Base-by-base conservation (phyloP, 2,113 vertebrate species). In the Pampusana beccarii region DNA sequence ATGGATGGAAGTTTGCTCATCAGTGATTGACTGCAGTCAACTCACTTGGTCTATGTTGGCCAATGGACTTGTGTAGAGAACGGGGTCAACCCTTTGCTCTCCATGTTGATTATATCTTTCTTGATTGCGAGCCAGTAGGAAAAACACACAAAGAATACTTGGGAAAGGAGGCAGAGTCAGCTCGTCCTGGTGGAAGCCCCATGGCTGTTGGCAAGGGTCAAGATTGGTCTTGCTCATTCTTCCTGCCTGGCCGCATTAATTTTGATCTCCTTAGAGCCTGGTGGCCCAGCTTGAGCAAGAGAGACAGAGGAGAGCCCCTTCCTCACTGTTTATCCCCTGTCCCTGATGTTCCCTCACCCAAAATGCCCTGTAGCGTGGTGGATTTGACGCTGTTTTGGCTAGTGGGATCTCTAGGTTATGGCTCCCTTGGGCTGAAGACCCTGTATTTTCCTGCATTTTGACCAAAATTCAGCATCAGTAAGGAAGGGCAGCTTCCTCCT, bases 91-190 rank as follows among this genome's bases (percentile, higher is more conserved):
- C 33, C 56, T 77, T 56, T 21, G 16, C 25, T 81, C 73, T 19
- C 8, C 0, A 1, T 6, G 5, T 25, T 61, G 50, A 13, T 70
- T 33, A 1, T 25, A 29, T 23, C 20, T 84, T 16, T 38, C 21
- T 19, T 48, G 16, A 16, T 8, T 50, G 36, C 81, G 24, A 42
- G 4, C 9, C 40, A 33, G 38, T 8, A 29, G 24, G 73, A 57
- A 70, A 91, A 93, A 48, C 4, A 8, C 2, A 18, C 6, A 19
- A 36, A 64, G 33, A 69, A 11, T 58, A 44, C 74, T 40, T 62
- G 21, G 56, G 31, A 56, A 78, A 66, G 54, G n/a, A 90, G n/a
- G 28, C 24, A 66, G 36, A 84, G 78, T 28, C 36, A 69, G 6
- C 8, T 80, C 5, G 51, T 75, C 17, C 17, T 57, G 21, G 19